A percentile compares a stretch with the other conserved stretches of the same genome.
Conservation (phyloP, 2,797 vertebrate species). For the Typhlichthys eigenmanni region DNA sequence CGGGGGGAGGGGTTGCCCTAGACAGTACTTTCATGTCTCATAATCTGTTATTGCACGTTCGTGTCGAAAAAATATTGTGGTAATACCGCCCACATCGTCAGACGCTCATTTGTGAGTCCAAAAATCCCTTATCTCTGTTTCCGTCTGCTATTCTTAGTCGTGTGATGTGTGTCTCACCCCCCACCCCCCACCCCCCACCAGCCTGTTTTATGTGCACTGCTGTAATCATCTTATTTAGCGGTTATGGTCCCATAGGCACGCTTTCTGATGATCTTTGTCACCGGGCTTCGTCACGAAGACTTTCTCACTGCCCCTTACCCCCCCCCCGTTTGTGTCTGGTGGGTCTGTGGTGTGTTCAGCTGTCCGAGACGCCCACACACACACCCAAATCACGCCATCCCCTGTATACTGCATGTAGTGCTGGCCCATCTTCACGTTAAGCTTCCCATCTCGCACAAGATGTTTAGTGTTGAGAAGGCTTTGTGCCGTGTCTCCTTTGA, state of each 20-base stretch:
- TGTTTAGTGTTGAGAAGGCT: slow-evolving; percentile 41
- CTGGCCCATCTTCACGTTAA: slow-evolving; percentile 42
- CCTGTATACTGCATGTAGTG: slow-evolving; percentile 28
- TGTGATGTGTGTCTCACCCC: slow-evolving; percentile 40
- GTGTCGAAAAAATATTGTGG: slow-evolving; percentile 54
- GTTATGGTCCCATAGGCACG: slow-evolving; percentile 59
- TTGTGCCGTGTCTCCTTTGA: slow-evolving; percentile 51
- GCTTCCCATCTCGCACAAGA: slow-evolving; percentile 51
- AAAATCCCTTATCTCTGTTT: slow-evolving; percentile 64
- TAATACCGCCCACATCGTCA: slow-evolving; percentile 60
- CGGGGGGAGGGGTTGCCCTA: slow-evolving; percentile 19
- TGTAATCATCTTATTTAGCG: slow-evolving; percentile 65
- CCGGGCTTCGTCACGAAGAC: slow-evolving; percentile 46
- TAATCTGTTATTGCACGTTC: slow-evolving; percentile 67
- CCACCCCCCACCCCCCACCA: slow-evolving; percentile 8
- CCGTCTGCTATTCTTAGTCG: slow-evolving; percentile 60
- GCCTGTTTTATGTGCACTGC: slow-evolving; percentile 42
- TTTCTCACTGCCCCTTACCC: slow-evolving; percentile 10
- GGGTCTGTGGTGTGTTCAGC: slow-evolving; percentile 24
- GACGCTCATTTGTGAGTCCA: slow-evolving; percentile 45
- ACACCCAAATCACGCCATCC: slow-evolving; percentile 5
- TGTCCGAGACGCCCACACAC: slow-evolving; percentile 9
- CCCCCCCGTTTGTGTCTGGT: slow-evolving; percentile 27
- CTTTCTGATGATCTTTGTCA: slow-evolving; percentile 53
- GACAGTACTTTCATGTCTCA: slow-evolving; percentile 35